phyloP scores from a whole-genome alignment of 2,113 vertebrate genomes.

The Lucifuga dentata region DNA sequence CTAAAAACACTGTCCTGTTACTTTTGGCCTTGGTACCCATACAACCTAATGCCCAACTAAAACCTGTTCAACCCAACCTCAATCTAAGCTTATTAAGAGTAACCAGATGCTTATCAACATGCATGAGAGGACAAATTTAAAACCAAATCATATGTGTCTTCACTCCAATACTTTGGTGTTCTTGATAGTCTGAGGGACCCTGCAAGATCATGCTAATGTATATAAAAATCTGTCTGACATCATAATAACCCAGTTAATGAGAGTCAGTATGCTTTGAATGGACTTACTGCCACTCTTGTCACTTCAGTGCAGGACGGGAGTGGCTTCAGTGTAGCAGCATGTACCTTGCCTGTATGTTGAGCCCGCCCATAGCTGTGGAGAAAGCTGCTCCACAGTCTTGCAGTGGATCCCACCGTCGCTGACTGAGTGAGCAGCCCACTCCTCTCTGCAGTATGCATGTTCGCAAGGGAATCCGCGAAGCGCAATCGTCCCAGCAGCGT shows the following conservation, averaged over 20 bases:
- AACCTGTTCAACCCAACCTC: conserved; percentile 1
- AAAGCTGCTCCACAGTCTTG: conserved; percentile 68
- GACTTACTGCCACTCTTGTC: conserved; percentile 25
- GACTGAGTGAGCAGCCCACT: conserved; percentile 73
- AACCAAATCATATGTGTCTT: no score
- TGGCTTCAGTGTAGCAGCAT: conserved; percentile 60
- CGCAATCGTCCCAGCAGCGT: conserved; percentile 76
- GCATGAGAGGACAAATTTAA: no score
- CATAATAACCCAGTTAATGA: no score
- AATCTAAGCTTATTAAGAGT: not conserved
- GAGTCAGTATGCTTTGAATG: no score
- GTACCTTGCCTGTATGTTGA: conserved; percentile 71
- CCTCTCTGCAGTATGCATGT: conserved; percentile 82
- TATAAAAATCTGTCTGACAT: no score
- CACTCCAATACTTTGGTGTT: no score
- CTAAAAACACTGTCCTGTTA: not conserved
- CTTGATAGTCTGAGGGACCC: no score
- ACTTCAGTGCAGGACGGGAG: conserved; percentile 58
- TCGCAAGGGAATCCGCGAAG: conserved; percentile 75
- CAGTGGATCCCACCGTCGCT: conserved; percentile 72
- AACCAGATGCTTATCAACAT: no score
- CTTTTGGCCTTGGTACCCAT: no score
- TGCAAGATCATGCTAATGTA: no score
- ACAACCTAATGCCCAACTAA: conserved; percentile 17
- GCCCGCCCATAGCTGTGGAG: conserved; percentile 74